Percentiles rank a stretch among this genome's conserved stretches.
Evolutionary conservation across 2,113 vertebrate genomes (phyloP).

Genomic region (Corythoichthys haematopterus): DNA sequence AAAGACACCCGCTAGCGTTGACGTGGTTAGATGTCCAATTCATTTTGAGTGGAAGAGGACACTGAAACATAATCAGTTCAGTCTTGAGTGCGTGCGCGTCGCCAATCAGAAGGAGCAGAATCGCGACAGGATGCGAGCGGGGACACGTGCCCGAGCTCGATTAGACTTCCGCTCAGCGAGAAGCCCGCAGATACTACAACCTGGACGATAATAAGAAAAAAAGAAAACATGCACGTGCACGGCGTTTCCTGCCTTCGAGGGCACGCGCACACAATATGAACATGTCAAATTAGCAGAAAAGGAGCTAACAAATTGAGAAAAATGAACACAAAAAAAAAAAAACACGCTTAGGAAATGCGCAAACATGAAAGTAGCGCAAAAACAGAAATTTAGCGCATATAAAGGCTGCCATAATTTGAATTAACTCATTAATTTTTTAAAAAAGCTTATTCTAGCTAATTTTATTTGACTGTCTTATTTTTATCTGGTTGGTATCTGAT

Average conservation of each 20-base stretch:
- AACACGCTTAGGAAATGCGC: background rate
- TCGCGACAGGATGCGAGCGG: constrained; percentile 70
- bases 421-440: background rate
- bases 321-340: background rate
- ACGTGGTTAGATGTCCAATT: too few species aligned
- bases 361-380: too few species aligned
- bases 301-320: background rate
- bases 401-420: background rate
- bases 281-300: background rate
- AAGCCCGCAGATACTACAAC: background rate
- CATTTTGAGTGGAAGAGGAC: too few species aligned
- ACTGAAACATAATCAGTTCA: too few species aligned
- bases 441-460: background rate
- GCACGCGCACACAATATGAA: constrained; percentile 4
- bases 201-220: background rate
- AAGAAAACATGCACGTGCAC: constrained; percentile 5
- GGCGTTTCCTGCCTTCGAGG: background rate
- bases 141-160: constrained; percentile 56
- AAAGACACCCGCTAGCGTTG: too few species aligned
- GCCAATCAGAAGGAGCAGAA: constrained; percentile 13
- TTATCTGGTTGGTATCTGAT: too few species aligned
- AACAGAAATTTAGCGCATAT: background rate
- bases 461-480: too few species aligned
- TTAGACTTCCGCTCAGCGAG: constrained; percentile 38
- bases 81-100: background rate